Conservation (phyloP, 2,797 vertebrate species). For the Apodemus agrarius region DNA sequence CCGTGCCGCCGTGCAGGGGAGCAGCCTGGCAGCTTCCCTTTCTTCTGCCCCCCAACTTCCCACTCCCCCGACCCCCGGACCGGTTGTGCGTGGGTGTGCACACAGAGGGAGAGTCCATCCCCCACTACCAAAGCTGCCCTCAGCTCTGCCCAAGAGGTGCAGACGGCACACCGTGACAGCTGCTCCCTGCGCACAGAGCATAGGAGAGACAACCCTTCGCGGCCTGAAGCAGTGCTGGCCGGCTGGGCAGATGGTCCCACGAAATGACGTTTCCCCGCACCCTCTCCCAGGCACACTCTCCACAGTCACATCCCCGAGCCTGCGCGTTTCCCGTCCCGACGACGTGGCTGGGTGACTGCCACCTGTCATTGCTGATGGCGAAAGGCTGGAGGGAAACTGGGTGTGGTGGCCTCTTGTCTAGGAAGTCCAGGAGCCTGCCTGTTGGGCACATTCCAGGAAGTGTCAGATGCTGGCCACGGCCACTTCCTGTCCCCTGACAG, state of each 20-base stretch:
- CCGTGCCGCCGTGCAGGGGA: background rate
- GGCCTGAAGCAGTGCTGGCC: background rate
- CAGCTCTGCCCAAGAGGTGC: background rate
- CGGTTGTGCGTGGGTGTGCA: background rate
- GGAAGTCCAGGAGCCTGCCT: rapidly evolving
- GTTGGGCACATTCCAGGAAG: background rate
- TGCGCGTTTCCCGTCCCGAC: rapidly evolving
- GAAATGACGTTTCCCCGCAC: background rate
- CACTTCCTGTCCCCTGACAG: background rate
- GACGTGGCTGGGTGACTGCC: background rate
- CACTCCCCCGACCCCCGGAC: background rate
- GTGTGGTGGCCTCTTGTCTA: background rate
- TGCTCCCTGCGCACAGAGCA: too few relatives aligned
- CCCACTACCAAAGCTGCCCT: background rate
- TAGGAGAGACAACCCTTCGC: background rate
- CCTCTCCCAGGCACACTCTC: too few relatives aligned
- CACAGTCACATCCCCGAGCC: background rate
- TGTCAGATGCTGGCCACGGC: rapidly evolving
- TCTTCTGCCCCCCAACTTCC: background rate
- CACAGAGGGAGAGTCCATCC: too few relatives aligned
- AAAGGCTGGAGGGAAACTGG: background rate
- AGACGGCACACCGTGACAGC: background rate
- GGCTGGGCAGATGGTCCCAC: background rate
- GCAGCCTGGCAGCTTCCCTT: background rate
- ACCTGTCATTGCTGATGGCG: background rate